Conservation (phyloP, 2,797 vertebrate genomes). For the Avahi laniger region DNA sequence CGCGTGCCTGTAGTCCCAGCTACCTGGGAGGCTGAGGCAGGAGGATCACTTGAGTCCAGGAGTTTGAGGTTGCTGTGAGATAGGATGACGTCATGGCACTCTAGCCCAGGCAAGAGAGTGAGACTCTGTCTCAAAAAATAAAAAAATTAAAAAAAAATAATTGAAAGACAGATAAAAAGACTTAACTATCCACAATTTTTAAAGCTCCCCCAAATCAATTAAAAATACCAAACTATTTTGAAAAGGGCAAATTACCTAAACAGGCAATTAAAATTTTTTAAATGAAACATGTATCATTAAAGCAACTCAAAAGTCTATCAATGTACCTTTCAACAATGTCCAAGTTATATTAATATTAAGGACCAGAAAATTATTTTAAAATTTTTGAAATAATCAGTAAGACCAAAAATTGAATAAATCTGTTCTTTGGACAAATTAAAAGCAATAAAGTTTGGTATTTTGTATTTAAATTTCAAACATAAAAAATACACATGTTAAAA, state of each 20-base stretch:
- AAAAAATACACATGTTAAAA: not conserved
- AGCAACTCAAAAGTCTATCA: not conserved
- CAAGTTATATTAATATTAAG: not conserved
- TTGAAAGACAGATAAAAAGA: not conserved
- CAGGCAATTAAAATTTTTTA: not conserved
- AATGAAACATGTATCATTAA: not conserved
- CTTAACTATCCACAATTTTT: not conserved
- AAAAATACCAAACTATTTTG: not conserved
- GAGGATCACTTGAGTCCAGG: too few species aligned
- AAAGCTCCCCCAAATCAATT: not conserved
- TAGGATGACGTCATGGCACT: too few species aligned
- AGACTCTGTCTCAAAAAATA: too few species aligned
- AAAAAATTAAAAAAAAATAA: not conserved
- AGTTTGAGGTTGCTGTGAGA: too few species aligned
- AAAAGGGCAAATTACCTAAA: not conserved
- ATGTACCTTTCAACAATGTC: not conserved
- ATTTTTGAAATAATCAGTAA: not conserved
- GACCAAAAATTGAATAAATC: not conserved
- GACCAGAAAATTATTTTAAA: not conserved
- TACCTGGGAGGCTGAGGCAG: too few species aligned
- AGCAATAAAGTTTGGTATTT: not conserved
- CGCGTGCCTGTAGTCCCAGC: too few species aligned
- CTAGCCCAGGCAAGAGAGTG: too few species aligned
- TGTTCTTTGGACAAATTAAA: not conserved
- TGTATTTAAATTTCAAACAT: conserved; percentile 16